Percentiles rank a stretch among this genome's conserved stretches.
Conservation (phyloP, 2,113 vertebrate genomes). For the Brachypteracias leptosomus region DNA sequence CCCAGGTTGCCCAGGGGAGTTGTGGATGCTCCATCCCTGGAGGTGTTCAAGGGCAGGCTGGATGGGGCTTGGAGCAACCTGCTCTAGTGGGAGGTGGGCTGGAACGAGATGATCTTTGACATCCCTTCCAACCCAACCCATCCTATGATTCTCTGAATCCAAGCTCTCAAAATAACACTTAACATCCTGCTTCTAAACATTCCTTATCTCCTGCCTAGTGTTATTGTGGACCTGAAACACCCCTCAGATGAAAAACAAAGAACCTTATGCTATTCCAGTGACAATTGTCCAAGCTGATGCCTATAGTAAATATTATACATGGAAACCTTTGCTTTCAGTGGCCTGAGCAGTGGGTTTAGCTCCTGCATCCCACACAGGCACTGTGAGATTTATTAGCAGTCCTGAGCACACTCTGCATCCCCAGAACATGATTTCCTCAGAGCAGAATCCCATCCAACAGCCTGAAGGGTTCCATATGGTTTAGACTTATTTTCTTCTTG, state of each 20-base stretch:
- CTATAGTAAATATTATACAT: rapidly evolving
- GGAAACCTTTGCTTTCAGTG: neutral
- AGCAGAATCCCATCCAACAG: neutral
- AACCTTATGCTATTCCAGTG: neutral
- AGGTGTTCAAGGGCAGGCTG: too few species aligned
- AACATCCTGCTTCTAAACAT: neutral
- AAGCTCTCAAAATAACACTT: neutral
- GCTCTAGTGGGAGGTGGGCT: neutral
- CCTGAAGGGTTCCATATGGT: neutral
- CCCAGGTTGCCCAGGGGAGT: too few species aligned
- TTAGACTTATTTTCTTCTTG: neutral
- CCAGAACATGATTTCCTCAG: neutral
- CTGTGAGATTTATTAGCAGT: neutral
- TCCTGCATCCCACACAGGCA: neutral
- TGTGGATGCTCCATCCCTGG: too few species aligned
- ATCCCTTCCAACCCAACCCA: neutral
- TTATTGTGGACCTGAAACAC: neutral
- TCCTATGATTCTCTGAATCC: neutral
- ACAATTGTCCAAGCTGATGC: neutral
- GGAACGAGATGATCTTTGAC: neutral
- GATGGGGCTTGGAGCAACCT: neutral
- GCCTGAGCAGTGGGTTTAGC: neutral
- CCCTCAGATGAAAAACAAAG: neutral
- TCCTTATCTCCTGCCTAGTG: neutral
- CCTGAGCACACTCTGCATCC: neutral